Conservation (phyloP, 1,140 invertebrate genomes). For the Leucophenga varia region DNA sequence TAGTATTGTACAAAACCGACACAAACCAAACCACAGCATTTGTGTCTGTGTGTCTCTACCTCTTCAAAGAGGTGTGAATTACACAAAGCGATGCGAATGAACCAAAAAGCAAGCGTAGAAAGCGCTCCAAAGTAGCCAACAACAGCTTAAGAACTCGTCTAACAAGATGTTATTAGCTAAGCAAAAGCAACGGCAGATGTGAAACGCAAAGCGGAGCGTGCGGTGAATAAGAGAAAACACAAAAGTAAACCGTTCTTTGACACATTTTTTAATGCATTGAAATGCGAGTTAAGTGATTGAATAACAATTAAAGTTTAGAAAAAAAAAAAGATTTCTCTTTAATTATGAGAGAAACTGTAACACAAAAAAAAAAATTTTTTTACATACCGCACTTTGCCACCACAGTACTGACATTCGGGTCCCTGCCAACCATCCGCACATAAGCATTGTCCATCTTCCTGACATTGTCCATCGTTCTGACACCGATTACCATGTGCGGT, state of each 20-base stretch:
- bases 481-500: conserved; percentile 56
- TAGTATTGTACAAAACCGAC: no score
- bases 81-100: no score
- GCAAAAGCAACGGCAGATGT: not conserved
- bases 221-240: conserved; percentile 4
- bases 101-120: conserved; percentile 12
- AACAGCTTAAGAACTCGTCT: no score
- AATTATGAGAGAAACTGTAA: no score
- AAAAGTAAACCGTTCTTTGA: conserved; percentile 48
- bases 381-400: conserved; percentile 86
- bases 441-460: conserved; percentile 78
- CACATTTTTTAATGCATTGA: conserved; percentile 37
- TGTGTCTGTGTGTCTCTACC: no score
- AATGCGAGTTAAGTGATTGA: conserved; percentile 18
- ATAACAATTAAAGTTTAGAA: conserved; percentile 22
- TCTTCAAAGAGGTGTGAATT: no score
- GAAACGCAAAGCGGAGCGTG: conserved; percentile 7
- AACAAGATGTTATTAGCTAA: no score
- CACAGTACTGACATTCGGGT: conserved; percentile 82
- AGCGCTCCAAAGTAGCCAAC: conserved; percentile 15
- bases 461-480: conserved; percentile 74
- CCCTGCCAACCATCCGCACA: conserved; percentile 91
- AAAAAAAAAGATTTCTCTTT: conserved; percentile 9
- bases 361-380: not conserved
- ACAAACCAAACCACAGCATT: no score